Evolutionary conservation across 2,888 invertebrate genomes (phyloP).

Genomic region (Ptychoptera albimana): DNA sequence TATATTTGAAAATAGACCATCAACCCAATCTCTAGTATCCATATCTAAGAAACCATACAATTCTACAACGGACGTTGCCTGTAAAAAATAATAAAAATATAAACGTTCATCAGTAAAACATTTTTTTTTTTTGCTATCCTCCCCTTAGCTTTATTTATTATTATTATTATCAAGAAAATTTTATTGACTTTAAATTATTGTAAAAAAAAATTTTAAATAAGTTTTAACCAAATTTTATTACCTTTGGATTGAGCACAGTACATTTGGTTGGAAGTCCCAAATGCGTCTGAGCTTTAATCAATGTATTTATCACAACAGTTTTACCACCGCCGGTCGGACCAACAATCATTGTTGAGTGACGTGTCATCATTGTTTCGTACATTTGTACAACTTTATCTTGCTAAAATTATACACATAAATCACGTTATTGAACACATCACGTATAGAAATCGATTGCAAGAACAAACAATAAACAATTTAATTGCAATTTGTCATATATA

Average conservation of each 20-base stretch:
- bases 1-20: conserved; percentile 78
- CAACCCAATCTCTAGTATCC: conserved; percentile 80
- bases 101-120: no score
- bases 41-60: conserved; percentile 80
- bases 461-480: neutral
- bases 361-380: conserved; percentile 89
- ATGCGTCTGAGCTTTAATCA: conserved; percentile 62
- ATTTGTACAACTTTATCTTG: conserved; percentile 79
- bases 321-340: conserved; percentile 91
- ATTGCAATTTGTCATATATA: neutral
- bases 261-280: conserved; percentile 67
- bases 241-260: conserved; percentile 69
- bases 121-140: no score
- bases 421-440: neutral
- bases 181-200: neutral
- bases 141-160: no score
- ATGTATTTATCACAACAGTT: conserved; percentile 62
- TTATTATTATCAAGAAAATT: no score
- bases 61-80: conserved; percentile 78
- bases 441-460: neutral
- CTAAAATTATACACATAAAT: conserved; percentile 29
- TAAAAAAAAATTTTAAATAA: conserved; percentile 8
- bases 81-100: conserved; percentile 4
- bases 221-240: conserved; percentile 20
- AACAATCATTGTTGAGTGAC: conserved; percentile 82